Evolutionary conservation across 1,140 invertebrate species (phyloP).

Genomic region (Tetragnatha versicolor): DNA sequence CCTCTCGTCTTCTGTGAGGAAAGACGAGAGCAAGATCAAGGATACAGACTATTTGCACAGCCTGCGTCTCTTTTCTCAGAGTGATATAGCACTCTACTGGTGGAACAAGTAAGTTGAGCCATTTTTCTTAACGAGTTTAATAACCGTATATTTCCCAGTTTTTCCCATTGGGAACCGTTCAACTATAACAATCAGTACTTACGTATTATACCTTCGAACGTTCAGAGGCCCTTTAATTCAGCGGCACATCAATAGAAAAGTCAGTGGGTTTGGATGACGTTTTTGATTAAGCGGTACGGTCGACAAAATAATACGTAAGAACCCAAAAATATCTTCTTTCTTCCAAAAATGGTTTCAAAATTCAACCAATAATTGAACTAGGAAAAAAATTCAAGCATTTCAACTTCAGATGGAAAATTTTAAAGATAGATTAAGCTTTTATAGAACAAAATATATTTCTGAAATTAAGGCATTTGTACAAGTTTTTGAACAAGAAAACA

Average conservation of each 20-base stretch:
- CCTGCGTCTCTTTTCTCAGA: background rate
- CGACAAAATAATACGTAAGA: no score
- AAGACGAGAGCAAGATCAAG: background rate
- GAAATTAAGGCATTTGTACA: no score
- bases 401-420: no score
- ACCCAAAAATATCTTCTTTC: no score
- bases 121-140: background rate
- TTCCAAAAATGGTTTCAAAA: no score
- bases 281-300: background rate
- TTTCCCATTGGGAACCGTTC: background rate
- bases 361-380: no score
- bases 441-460: no score
- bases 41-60: slow-evolving; percentile 2
- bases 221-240: background rate
- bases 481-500: no score
- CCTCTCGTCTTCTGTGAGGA: background rate
- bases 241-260: background rate
- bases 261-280: background rate
- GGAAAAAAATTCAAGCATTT: no score
- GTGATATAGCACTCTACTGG: background rate
- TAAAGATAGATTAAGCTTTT: no score
- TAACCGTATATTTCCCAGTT: background rate
- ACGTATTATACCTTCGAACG: background rate
- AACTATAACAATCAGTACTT: background rate
- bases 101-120: slow-evolving; percentile 15